Base-by-base conservation (phyloP, 2,888 invertebrate species). In the Desoria tigrina region DNA sequence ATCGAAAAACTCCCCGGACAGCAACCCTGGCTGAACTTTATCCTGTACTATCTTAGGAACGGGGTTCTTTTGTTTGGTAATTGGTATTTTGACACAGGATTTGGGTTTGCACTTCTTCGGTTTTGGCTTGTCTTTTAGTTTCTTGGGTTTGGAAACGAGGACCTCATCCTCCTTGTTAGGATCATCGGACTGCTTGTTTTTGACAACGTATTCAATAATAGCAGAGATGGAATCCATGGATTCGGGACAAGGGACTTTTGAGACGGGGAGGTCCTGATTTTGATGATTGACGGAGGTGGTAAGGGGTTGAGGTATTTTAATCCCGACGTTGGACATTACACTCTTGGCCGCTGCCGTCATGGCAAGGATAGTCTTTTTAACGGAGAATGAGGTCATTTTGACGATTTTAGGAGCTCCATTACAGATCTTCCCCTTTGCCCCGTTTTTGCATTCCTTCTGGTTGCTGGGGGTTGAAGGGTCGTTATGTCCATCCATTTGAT, bases 291-390 rank as follows among this genome's bases (percentile, higher is more conserved):
- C 11, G 11, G 32, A 32, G 32, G 32, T 32, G 32, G 32, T 4
- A 7, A 7, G 32, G 4, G 32, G 32, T 32, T 32, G 32, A 32
- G 32, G 32, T 4, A 32, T 11, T 32, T 32, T 32, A 11, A 32
- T 32, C 39, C 50, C 54, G 37, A 42, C 37, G 14, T 32, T 59
- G 16, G 68, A 68, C 63, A 74, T 63, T 2, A 74, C 74, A 54
- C 59, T 59, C 28, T 67, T 65, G 1, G 74, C 74, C 21, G 74
- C 74, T 1, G 71, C 70, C 2, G 70, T 63, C 73, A 74, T 73
- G 7, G 73, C 73, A 23, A 72, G 50, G 61, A 74, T 73, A 37
- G 74, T 74, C 9, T 67, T 61, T 57, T 45, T 45, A 45, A 45
- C 45, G 16, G 45, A 45, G n/a, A 45, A 74, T 21, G 45, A 56